phyloP scores from a whole-genome alignment of 2,113 vertebrate genomes.

The Campylomormyrus tamandua region DNA sequence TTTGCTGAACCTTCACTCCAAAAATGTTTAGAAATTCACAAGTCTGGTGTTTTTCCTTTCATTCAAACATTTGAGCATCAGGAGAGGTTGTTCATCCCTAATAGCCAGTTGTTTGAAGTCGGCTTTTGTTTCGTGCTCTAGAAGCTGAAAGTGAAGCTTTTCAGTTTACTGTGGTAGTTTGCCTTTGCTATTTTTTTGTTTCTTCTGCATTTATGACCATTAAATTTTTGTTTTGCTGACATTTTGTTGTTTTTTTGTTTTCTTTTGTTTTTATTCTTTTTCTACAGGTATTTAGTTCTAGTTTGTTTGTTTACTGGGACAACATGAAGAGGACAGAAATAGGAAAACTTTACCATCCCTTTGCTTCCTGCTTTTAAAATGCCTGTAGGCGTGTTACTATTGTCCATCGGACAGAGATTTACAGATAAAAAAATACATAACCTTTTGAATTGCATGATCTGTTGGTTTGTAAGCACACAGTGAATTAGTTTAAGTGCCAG shows the following conservation, averaged over 20 bases:
- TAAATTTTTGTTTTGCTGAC: slow-evolving; percentile 84
- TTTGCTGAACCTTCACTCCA: background rate
- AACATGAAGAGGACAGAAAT: background rate
- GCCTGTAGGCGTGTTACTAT: background rate
- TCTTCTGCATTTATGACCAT: slow-evolving; percentile 79
- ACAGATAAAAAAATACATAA: background rate
- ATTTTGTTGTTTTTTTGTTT: slow-evolving; percentile 76
- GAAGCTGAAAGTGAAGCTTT: slow-evolving; percentile 25
- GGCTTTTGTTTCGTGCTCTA: slow-evolving; percentile 50
- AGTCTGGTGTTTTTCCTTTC: background rate
- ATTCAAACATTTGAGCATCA: slow-evolving; percentile 74
- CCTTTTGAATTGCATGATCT: background rate
- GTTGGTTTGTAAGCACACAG: background rate
- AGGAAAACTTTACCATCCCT: background rate
- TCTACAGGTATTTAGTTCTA: background rate
- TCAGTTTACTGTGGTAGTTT: background rate
- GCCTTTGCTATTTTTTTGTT: slow-evolving; percentile 35
- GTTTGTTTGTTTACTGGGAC: background rate
- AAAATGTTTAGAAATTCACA: background rate
- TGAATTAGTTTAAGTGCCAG: background rate
- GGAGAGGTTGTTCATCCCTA: slow-evolving; percentile 60
- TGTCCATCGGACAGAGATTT: background rate
- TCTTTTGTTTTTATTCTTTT: slow-evolving; percentile 31
- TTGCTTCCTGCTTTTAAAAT: background rate
- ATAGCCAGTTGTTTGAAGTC: slow-evolving; percentile 51